Base-by-base conservation (phyloP, 1,140 invertebrate genomes). In the Bombus confusus region DNA sequence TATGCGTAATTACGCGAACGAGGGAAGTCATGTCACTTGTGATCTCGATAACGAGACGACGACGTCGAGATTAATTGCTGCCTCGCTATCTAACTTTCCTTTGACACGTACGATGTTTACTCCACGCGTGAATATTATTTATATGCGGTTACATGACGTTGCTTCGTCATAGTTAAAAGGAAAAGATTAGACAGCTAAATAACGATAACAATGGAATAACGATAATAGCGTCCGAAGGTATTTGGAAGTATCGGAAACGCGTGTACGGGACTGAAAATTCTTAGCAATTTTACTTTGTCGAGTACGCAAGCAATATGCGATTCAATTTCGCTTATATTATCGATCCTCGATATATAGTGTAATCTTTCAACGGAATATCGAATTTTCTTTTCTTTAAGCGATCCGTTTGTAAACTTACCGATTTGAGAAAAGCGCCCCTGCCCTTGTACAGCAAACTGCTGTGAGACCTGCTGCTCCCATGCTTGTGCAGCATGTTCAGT, bases 401-500 rank as follows among this genome's bases (percentile, higher is more conserved):
- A 52, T 52, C 18, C 47, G 57, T 59, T 47, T 13, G n/a, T 5
- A 28, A 62, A 91, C 92, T 93, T 91, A 93, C 92, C 13, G 92
- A 92, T 91, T 93, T 92, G 12, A 93, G 89, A 41, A 93, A 93
- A 13, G 78, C 80, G 18, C 88, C 91, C 64, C 91, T 89, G 57
- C 90, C 89, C 28, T 88, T 90, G 78, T 92, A 89, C 39, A 91
- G 78, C 57, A 85, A 83, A 25, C 87, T 87, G 41, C 80, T 88
- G 31, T 86, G 89, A 34, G 88, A 73, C 69, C 78, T 88, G 25
- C 83, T 90, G 25, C 83, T 89, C 37, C 78, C 84, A 88, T 89
- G 91, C 89, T 90, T 91, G 69, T 91, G 91, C 83, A 92, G 91
- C 91, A 91, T 91, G 85, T 91, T 92, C 57, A 91, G 34, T 84